Evolutionary conservation across 2,888 invertebrate genomes (phyloP), one percentile per base, ranked within the genome.

Genomic region (Eudemis profundana): DNA sequence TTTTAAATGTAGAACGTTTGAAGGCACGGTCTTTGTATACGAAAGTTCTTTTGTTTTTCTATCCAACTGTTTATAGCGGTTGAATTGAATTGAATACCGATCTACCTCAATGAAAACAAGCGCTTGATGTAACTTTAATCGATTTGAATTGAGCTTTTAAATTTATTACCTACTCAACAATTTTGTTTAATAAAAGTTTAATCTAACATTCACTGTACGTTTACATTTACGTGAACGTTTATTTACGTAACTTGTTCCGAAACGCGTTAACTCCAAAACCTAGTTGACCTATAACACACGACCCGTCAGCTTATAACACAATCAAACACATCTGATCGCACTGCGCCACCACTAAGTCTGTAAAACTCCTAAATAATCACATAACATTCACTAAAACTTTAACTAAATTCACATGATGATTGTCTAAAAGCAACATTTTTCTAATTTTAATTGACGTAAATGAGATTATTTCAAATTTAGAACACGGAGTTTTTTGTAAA

Each of bases 261-360:
- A 50, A 49, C 47, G 14, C 33, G 78, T 77, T 70, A 69, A 68
- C 73, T 74, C 74, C 71, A 72, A 70, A 72, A 74, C 74, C 76
- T 76, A 80, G 78, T 78, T 83, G 80, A 79, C 78, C 79, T 77
- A 73, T 69, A 74, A 74, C 76, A 78, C 76, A 73, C 67, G 70
- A 73, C 56, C 68, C 54, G 65, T 68, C 74, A 74, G 72, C 73
- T 76, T 76, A 74, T 73, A 79, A 78, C 76, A 75, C 75, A 74
- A 80, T 78, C 75, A 77, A 77, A 81, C 80, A 82, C 84, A 85
- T 81, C 77, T 78, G 82, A 86, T 84, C 79, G 78, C 85, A 86
- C 81, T 85, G 84, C 84, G 84, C 72, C 83, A 81, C 75, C 70
- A 65, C 64, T 64, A 44, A 63, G 69, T 75, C 68, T 49, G 61